Percentiles rank a stretch among this genome's conserved stretches.
phyloP scores from a whole-genome alignment of 2,888 invertebrate genomes.

The Timema cristinae region DNA sequence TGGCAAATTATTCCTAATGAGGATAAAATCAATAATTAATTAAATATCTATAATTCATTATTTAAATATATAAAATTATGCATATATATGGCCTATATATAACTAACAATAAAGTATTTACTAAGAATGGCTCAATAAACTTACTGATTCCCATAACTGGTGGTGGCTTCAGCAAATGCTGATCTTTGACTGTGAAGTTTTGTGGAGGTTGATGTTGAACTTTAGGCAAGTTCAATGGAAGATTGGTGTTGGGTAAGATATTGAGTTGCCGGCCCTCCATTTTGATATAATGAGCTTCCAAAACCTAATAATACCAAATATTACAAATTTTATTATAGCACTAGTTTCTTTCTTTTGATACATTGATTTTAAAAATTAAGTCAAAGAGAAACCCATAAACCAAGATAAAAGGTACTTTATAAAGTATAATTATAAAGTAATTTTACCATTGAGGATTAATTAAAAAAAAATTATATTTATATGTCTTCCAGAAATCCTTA shows the following conservation, averaged over 20 bases:
- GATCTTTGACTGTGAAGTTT: constrained; percentile 86
- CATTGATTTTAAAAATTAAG: too few species aligned
- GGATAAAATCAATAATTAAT: too few species aligned
- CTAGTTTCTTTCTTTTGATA: too few species aligned
- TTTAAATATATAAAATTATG: neutral
- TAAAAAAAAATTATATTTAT: too few species aligned
- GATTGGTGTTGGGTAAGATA: constrained; percentile 72
- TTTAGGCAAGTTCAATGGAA: constrained; percentile 78
- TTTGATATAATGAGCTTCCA: constrained; percentile 52
- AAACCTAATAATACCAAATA: constrained; percentile 39
- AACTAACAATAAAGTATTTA: neutral
- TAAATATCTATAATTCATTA: too few species aligned
- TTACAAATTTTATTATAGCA: too few species aligned
- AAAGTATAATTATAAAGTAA: too few species aligned
- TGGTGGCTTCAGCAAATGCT: constrained; percentile 90
- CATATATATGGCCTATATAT: neutral
- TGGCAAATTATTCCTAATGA: too few species aligned
- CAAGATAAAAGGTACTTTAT: too few species aligned
- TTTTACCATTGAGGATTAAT: too few species aligned
- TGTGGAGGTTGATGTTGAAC: constrained; percentile 79
- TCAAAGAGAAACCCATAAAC: too few species aligned
- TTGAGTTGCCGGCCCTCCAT: constrained; percentile 35
- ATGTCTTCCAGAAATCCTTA: too few species aligned
- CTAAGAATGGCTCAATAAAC: constrained; percentile 35
- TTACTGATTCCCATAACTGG: constrained; percentile 79